Evolutionary conservation across 2,797 vertebrate species (phyloP), one percentile per base, ranked within the genome.

Genomic region (Silurus lanzhouensis): DNA sequence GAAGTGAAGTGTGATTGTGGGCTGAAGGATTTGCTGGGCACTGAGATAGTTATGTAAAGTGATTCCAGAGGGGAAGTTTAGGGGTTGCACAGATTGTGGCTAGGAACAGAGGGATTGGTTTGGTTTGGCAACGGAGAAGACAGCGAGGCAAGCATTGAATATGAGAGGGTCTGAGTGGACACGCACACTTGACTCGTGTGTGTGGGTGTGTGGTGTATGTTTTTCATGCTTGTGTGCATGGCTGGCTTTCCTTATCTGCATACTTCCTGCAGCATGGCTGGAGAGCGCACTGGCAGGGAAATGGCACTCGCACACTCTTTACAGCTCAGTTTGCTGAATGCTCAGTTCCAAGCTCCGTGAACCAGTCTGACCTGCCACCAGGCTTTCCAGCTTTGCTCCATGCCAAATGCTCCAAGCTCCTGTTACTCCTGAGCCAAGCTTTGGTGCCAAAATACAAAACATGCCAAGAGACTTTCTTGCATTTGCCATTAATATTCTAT

Each of bases 91-190:
- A 86, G 79, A 79, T 81, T 81, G 77, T 81, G 68, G 85, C 76
- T 85, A 52, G 70, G 68, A 86, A 82, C 74, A 74, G 76, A 77
- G 78, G 71, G 38, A 86, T 82, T 60, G 22, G 82, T 87, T 83
- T 78, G 52, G 17, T 86, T 89, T 87, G 84, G 82, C 80, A 80
- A 63, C 27, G 57, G 67, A 17, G 63, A 80, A 60, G 76, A 84
- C 17, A 75, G 72, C 5, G 15, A 86, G 55, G 70, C 15, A 7
- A 48, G 46, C 19, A 61, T 72, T 64, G 19, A 68, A 85, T 82
- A 61, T 7, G 5, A 61, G 9, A 85, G 82, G 87, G 90, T 87
- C 88, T 90, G 88, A 90, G 89, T 88, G 87, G 78, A 80, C 79
- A 86, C 14, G 25, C 57, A 81, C 64, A 81, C 88, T 83, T 66